phyloP scores from a whole-genome alignment of 1,140 invertebrate genomes.

The Drosophila lacteicornis region DNA sequence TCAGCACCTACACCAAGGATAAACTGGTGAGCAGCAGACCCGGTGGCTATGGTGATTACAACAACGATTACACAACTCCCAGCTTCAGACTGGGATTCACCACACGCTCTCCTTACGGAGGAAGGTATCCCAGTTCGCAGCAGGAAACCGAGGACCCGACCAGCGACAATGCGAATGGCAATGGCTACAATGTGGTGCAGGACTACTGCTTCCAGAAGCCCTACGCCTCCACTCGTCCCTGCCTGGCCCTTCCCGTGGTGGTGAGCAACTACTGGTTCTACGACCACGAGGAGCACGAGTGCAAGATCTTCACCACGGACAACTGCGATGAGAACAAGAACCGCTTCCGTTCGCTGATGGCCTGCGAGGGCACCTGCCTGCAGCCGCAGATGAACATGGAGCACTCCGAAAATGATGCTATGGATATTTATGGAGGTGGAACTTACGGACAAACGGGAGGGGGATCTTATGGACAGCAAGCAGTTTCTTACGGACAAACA shows the following conservation, averaged over 20 bases:
- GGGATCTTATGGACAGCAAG: background rate
- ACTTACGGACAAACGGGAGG: background rate
- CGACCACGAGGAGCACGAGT: constrained; percentile 71
- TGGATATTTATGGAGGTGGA: constrained; percentile 18
- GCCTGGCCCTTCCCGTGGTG: constrained; percentile 54
- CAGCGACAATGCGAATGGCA: constrained; percentile 4
- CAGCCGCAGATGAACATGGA: constrained; percentile 53
- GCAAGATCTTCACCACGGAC: constrained; percentile 77
- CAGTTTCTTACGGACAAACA: background rate
- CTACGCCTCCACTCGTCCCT: constrained; percentile 39
- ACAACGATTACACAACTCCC: constrained; percentile 17
- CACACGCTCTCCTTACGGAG: constrained; percentile 38
- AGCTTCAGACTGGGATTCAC: constrained; percentile 16
- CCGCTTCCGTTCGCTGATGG: constrained; percentile 66
- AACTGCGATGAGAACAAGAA: constrained; percentile 77
- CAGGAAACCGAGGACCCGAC: constrained; percentile 3
- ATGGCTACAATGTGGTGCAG: constrained; percentile 62
- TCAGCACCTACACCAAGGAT: constrained; percentile 48
- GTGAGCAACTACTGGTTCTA: constrained; percentile 77
- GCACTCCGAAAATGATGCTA: constrained; percentile 41
- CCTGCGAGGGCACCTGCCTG: constrained; percentile 68
- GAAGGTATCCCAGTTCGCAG: constrained; percentile 17
- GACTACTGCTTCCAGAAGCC: constrained; percentile 75
- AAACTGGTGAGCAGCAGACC: constrained; percentile 33
- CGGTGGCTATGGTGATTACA: constrained; percentile 31